Conservation (phyloP, 2,888 invertebrate genomes). For the Unio delphinus region DNA sequence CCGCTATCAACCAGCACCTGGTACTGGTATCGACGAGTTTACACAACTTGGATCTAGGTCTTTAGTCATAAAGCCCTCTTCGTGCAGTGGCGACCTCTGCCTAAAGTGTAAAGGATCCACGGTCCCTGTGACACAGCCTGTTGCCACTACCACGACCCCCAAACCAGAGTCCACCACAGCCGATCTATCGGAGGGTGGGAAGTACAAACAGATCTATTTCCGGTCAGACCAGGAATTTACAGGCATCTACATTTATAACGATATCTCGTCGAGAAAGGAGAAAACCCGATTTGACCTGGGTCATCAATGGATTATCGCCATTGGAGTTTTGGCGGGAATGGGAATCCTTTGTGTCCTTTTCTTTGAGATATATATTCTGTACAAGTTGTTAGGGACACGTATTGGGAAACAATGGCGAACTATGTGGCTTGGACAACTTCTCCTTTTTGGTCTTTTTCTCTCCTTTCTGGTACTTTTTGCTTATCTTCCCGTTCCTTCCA, state of each 20-base stretch:
- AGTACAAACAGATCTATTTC: slow-evolving; percentile 23
- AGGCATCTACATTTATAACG: slow-evolving; percentile 38
- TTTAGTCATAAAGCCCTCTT: slow-evolving; percentile 10
- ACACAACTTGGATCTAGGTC: neutral
- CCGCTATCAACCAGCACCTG: slow-evolving; percentile 9
- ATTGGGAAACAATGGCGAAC: slow-evolving; percentile 70
- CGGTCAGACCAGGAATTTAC: slow-evolving; percentile 50
- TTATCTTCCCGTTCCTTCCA: slow-evolving; percentile 70
- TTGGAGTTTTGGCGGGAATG: slow-evolving; percentile 86
- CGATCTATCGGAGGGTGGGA: slow-evolving; percentile 29
- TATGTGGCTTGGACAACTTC: slow-evolving; percentile 72
- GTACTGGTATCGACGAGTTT: slow-evolving; percentile 1
- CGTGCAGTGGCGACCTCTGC: slow-evolving; percentile 37
- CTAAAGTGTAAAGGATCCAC: slow-evolving; percentile 39
- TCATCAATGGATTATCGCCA: slow-evolving; percentile 86
- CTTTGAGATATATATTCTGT: slow-evolving; percentile 89
- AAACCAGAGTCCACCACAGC: slow-evolving; percentile 15
- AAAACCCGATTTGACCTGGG: slow-evolving; percentile 50
- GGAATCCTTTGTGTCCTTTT: slow-evolving; percentile 88
- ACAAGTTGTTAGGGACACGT: slow-evolving; percentile 81
- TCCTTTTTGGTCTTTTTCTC: slow-evolving; percentile 72
- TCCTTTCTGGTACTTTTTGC: slow-evolving; percentile 71
- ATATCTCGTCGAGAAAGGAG: slow-evolving; percentile 13
- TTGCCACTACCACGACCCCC: slow-evolving; percentile 19
- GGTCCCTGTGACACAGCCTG: slow-evolving; percentile 12